Base-by-base conservation (phyloP, 1,140 invertebrate genomes). In the Cheumatopsyche charites region DNA sequence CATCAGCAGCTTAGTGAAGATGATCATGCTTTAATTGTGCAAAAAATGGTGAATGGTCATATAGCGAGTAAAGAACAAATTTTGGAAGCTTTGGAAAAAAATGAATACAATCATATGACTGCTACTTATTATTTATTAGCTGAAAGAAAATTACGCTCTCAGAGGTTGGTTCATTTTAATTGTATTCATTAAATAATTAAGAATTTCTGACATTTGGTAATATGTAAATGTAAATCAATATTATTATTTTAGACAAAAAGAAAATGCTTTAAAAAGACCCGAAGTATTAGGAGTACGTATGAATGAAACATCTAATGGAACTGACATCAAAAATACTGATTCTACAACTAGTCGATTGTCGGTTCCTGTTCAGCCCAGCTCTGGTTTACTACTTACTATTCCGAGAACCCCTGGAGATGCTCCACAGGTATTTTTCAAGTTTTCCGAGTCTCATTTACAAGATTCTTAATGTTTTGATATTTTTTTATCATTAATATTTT, bases 61-160 rank as follows among this genome's bases (percentile, higher is more conserved):
- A 97, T 99, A 69, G 96, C 95, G 67, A 91, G 91, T 49, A 95
- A 96, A 83, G 96, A 98, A 80, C 91, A 97, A 82, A 97, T 98
- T 77, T 81, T 94, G 75, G 92, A 96, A 76, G 92, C 95, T 67
- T 83, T 99, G 73, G 95, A 98, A 79, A 94, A 92, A 80, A 96
- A 98, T 85, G 94, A 96, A 79, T 99, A 99, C 83, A 97, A 98
- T 84, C 95, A 99, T 82, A 93, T 99, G 76, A 98, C 97, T 29
- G 98, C 98, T 25, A 99, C 97, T 26, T 99, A 99, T 85, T 99
- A 96, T 85, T 85, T 99, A 76, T 85, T 99, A 73, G 97, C 96
- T 21, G 98, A 99, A 84, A 85, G 96, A 71, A 95, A 96, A 81
- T 84, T 98, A 21, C 87, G 89, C 79, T 87, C 90, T 49, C 88